Conservation (phyloP, 2,888 invertebrate species). For the Coleophora deauratella region DNA sequence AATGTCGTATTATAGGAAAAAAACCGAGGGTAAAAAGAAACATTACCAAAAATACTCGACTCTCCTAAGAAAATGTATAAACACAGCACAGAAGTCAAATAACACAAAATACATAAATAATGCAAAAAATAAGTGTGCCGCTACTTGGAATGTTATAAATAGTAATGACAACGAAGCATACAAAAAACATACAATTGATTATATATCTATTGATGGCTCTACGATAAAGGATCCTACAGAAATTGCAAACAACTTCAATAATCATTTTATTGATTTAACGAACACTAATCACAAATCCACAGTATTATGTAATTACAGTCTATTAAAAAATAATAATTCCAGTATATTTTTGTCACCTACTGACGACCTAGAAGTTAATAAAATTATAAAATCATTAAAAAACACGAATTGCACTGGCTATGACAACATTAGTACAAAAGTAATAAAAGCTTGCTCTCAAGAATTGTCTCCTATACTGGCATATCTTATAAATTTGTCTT, state of each 20-base stretch:
- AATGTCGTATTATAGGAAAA: background rate
- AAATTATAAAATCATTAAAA: too few species aligned
- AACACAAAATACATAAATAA: too few species aligned
- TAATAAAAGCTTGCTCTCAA: too few species aligned
- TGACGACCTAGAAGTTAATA: background rate
- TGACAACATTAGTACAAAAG: background rate
- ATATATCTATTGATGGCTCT: background rate
- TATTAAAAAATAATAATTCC: background rate
- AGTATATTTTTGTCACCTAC: background rate
- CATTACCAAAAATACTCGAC: background rate
- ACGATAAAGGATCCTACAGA: background rate
- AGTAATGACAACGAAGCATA: background rate
- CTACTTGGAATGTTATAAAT: background rate
- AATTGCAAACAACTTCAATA: background rate
- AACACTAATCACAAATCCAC: background rate
- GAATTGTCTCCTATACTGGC: background rate
- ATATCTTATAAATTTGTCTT: slow-evolving; percentile 12
- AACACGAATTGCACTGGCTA: background rate
- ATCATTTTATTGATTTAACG: background rate
- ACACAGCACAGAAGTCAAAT: too few species aligned
- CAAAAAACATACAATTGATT: too few species aligned
- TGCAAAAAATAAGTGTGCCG: too few species aligned
- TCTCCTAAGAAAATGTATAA: background rate
- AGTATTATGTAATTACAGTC: background rate
- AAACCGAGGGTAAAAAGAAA: background rate